Percentiles rank a stretch among this genome's conserved stretches.
phyloP scores from a whole-genome alignment of 2,888 invertebrate genomes.

The Sphaeridia pumilis region DNA sequence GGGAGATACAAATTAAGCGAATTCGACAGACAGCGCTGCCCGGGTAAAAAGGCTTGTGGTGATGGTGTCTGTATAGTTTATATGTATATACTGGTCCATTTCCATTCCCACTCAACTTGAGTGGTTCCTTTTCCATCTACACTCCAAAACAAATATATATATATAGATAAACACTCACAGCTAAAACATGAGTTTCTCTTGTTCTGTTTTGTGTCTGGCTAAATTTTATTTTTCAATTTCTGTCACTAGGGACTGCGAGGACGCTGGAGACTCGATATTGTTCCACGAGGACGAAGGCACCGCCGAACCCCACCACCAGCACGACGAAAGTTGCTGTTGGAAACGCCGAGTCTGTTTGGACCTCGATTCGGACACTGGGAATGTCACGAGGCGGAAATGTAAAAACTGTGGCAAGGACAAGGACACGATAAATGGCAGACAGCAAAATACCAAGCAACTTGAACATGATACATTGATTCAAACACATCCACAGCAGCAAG shows the following conservation, averaged over 20 bases:
- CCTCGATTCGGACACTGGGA: not conserved
- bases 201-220: not conserved
- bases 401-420: no score
- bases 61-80: no score
- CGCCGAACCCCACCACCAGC: not conserved
- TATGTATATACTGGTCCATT: no score
- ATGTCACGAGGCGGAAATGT: not conserved
- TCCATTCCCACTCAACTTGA: no score
- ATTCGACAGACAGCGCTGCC: no score
- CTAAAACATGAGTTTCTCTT: not conserved
- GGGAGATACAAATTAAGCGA: no score
- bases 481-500: not conserved
- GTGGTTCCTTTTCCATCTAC: no score
- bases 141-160: no score
- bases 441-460: no score
- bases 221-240: not conserved
- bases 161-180: no score
- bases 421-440: no score
- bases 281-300: conserved; percentile 5
- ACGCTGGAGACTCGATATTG: conserved; percentile 13
- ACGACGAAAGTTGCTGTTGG: conserved; percentile 2
- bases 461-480: not conserved
- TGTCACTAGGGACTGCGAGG: conserved; percentile 17
- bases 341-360: not conserved
- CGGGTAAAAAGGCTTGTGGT: no score